phyloP scores from a whole-genome alignment of 2,113 vertebrate species.

The Triplophysa siluroides region DNA sequence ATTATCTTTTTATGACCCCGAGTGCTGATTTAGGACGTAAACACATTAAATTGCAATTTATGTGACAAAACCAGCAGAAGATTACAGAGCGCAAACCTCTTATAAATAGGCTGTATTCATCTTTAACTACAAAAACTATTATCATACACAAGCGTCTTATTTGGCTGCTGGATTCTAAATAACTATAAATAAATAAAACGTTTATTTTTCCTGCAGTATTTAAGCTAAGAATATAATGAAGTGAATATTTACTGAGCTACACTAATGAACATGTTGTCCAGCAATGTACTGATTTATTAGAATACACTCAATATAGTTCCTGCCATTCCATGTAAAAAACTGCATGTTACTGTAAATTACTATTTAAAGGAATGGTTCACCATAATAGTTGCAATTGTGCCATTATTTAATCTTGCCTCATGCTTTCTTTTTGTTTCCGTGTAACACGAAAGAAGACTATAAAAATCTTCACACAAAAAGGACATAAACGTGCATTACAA shows the following conservation, averaged over 20 bases:
- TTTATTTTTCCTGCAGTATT: neutral
- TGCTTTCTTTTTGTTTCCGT: too few species aligned
- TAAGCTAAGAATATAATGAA: neutral
- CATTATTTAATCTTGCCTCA: too few species aligned
- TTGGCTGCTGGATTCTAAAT: neutral
- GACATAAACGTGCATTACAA: too few species aligned
- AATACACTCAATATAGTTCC: neutral
- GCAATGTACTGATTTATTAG: constrained; percentile 7
- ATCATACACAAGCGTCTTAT: neutral
- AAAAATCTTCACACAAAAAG: too few species aligned
- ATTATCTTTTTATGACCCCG: neutral
- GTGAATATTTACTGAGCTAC: neutral
- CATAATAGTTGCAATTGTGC: too few species aligned
- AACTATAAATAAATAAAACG: neutral
- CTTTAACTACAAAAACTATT: constrained; percentile 7
- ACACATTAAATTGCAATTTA: constrained; percentile 21
- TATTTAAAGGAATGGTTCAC: neutral
- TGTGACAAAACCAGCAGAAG: constrained; percentile 11
- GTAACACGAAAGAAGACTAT: too few species aligned
- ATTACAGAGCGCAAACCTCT: neutral
- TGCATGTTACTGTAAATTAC: too few species aligned
- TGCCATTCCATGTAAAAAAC: neutral
- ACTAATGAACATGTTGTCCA: neutral
- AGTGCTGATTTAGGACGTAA: constrained; percentile 6
- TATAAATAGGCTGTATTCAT: constrained; percentile 1